Conservation (phyloP, 2,797 vertebrate species). For the Periophthalmus magnuspinnatus region DNA sequence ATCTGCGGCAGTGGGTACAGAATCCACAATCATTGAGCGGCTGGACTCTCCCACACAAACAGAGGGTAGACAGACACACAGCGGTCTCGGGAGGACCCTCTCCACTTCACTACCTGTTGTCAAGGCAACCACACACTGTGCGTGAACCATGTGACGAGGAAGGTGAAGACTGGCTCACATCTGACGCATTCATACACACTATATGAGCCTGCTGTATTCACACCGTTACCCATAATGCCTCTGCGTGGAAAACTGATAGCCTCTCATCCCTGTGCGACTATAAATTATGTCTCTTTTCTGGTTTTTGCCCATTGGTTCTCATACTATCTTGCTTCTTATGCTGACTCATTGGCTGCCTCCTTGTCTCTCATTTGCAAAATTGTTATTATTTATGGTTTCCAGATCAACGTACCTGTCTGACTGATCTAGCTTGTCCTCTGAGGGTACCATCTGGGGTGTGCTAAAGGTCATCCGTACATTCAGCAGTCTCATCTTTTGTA, state of each 20-base stretch:
- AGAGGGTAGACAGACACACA: constrained; percentile 41
- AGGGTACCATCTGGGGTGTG: background rate
- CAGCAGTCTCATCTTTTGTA: constrained; percentile 22
- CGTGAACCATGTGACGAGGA: constrained; percentile 77
- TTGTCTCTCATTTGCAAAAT: constrained; percentile 13
- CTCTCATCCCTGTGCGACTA: constrained; percentile 30
- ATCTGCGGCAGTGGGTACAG: constrained; percentile 51
- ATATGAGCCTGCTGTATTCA: constrained; percentile 13
- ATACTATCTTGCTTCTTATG: constrained; percentile 26
- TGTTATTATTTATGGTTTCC: background rate
- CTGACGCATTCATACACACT: constrained; percentile 58
- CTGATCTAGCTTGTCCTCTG: constrained; percentile 17
- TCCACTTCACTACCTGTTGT: constrained; percentile 81
- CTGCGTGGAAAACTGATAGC: constrained; percentile 26
- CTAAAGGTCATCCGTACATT: constrained; percentile 17
- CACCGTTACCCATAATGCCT: constrained; percentile 25
- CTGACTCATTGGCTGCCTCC: constrained; percentile 62
- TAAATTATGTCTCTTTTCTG: constrained; percentile 16
- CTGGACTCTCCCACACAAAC: constrained; percentile 35
- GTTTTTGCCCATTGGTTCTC: constrained; percentile 25
- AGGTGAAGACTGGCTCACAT: constrained; percentile 68
- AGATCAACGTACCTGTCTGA: background rate
- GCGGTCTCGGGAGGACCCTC: constrained; percentile 65
- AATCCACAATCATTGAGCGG: constrained; percentile 56
- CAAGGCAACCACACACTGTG: constrained; percentile 80